Conservation (phyloP, 2,888 invertebrate genomes). For the Slavum lentiscoides region DNA sequence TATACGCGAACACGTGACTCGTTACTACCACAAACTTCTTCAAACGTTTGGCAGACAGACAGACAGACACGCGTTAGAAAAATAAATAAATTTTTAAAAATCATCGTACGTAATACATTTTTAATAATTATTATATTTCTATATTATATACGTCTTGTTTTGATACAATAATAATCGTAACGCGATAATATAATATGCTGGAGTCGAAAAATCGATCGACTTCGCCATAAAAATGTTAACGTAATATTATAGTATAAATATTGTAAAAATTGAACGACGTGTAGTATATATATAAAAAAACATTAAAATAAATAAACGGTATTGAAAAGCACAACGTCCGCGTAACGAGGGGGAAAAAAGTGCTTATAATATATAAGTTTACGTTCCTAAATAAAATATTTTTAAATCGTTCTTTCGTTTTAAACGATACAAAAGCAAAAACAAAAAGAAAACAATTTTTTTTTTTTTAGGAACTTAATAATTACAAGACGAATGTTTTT, state of each 20-base stretch:
- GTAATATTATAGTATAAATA: constrained; percentile 13
- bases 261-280: neutral
- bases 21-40: too few species aligned
- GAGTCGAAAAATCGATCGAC: too few species aligned
- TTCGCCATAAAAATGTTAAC: too few species aligned
- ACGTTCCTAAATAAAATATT: constrained; percentile 25
- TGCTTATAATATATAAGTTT: neutral
- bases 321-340: constrained; percentile 7
- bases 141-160: too few species aligned
- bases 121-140: too few species aligned
- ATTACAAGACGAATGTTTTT: constrained; percentile 15
- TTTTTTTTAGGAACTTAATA: constrained; percentile 42
- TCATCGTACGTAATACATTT: too few species aligned
- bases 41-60: too few species aligned
- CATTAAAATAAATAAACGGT: neutral
- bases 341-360: neutral
- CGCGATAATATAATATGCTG: too few species aligned
- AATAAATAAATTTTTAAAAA: too few species aligned
- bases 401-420: neutral
- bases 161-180: too few species aligned
- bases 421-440: neutral
- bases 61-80: too few species aligned
- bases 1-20: too few species aligned
- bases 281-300: neutral
- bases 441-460: constrained; percentile 24